A percentile compares a stretch with the other conserved stretches of the same genome.
Evolutionary conservation across 2,797 vertebrate genomes (phyloP).

Genomic region (Pteropus rufus): DNA sequence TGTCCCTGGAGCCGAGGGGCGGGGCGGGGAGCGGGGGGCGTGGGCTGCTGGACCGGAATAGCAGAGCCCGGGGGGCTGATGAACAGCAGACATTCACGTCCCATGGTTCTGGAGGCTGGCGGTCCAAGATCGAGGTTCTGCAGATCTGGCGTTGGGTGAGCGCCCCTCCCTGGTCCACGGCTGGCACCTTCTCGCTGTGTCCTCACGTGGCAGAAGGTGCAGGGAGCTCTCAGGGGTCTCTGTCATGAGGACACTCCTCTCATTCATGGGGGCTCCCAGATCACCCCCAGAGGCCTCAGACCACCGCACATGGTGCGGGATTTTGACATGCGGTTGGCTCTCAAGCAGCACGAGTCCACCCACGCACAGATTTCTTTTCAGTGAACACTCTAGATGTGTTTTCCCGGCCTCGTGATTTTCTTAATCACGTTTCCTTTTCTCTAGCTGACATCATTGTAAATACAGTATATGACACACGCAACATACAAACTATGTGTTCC

Average conservation of each 20-base stretch:
- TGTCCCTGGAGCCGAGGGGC: not conserved
- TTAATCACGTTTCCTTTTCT: not conserved
- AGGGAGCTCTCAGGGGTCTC: not conserved
- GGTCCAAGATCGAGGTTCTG: not conserved
- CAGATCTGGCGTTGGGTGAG: not conserved
- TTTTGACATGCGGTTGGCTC: too few relatives aligned
- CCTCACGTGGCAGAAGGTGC: fast-evolving
- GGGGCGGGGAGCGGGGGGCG: too few relatives aligned
- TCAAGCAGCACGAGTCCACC: too few relatives aligned
- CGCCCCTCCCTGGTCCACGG: not conserved
- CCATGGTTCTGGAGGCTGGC: not conserved
- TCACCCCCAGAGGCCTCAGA: not conserved
- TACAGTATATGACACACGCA: not conserved
- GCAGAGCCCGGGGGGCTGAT: not conserved
- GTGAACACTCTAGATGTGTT: not conserved
- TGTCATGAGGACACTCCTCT: not conserved
- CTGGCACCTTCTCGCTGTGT: not conserved
- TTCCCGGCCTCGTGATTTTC: not conserved
- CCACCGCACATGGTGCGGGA: not conserved
- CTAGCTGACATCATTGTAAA: not conserved
- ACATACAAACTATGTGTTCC: not conserved
- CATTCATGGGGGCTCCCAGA: not conserved
- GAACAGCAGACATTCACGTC: not conserved
- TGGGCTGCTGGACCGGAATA: not conserved
- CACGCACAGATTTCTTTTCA: too few relatives aligned